phyloP scores from a whole-genome alignment of 2,888 invertebrate species.

The Bugula neritina region DNA sequence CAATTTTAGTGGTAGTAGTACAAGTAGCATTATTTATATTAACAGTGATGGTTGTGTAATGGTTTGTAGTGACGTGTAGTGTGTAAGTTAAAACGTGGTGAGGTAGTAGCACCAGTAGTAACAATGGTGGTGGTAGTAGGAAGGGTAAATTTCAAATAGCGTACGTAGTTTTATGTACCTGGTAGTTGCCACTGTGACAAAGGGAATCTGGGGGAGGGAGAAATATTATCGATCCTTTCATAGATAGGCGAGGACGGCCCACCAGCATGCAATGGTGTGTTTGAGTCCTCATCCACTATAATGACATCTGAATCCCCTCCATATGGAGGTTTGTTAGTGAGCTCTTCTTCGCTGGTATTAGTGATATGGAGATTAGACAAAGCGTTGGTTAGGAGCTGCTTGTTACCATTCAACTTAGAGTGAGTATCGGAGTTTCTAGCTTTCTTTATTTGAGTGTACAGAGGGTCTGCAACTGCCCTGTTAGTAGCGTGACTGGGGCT shows the following conservation, averaged over 20 bases:
- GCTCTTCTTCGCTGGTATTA: background rate
- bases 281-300: background rate
- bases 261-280: constrained; percentile 24
- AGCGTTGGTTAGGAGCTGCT: background rate
- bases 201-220: background rate
- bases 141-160: too few species aligned
- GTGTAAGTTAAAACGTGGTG: too few species aligned
- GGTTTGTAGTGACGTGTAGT: too few species aligned
- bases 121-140: too few species aligned
- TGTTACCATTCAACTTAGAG: background rate
- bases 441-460: constrained; percentile 17
- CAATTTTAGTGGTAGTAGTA: too few species aligned
- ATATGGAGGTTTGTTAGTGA: background rate
- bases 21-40: too few species aligned
- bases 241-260: constrained; percentile 19
- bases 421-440: background rate
- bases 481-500: background rate
- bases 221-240: constrained; percentile 12
- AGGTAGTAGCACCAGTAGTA: too few species aligned
- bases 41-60: too few species aligned
- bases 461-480: background rate
- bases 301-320: background rate
- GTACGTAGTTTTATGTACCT: too few species aligned
- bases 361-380: background rate
- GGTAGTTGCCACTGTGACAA: background rate